Percentiles rank a stretch among this genome's conserved stretches.
Conservation (phyloP, 2,113 vertebrate genomes). For the Rhagologus leucostigma region DNA sequence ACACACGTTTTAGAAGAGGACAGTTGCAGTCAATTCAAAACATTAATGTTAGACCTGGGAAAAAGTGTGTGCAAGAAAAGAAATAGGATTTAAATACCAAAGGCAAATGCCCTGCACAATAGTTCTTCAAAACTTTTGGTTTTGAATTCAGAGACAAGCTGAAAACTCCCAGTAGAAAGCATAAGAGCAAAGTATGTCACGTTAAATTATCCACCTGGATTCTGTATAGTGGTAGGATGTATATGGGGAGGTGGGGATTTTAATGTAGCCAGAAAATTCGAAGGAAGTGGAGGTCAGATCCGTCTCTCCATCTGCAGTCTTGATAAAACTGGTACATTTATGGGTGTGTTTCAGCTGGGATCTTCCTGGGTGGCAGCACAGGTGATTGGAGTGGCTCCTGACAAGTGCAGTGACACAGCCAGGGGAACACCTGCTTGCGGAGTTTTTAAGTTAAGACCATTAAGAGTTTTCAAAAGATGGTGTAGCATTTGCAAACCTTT, state of each 20-base stretch:
- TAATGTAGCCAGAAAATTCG: not conserved
- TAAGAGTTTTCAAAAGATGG: not conserved
- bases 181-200: not conserved
- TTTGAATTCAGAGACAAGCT: not conserved
- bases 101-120: not conserved
- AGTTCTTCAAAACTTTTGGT: not conserved
- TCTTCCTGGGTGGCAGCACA: not conserved
- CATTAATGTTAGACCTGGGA: not conserved
- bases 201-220: not conserved
- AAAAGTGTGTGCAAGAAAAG: not conserved
- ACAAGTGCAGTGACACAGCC: accelerated
- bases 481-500: not conserved
- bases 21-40: not conserved
- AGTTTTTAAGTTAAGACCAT: not conserved
- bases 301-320: not conserved
- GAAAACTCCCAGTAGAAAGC: not conserved
- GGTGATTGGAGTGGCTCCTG: not conserved
- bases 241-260: not conserved
- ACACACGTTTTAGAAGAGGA: not conserved
- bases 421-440: too few relatives aligned
- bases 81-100: not conserved
- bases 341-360: not conserved
- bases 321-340: not conserved
- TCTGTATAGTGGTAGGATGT: not conserved
- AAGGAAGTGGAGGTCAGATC: not conserved